These are phyloP conservation scores for Heliangelus exortis DNA, from an alignment of 2,797 vertebrate species.

Conservation along the genomic window DNA sequence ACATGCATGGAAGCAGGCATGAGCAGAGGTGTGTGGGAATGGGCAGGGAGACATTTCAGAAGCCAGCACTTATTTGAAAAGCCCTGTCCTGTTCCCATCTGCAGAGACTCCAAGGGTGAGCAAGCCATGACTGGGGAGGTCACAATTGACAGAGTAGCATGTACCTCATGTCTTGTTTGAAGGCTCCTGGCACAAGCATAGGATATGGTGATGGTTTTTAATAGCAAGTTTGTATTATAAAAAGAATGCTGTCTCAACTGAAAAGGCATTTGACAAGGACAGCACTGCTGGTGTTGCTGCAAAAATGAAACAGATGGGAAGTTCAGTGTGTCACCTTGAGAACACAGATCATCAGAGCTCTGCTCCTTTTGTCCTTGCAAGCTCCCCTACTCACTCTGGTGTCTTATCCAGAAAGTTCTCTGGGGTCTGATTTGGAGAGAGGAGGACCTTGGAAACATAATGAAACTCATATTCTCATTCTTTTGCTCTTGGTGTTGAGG, in stretches of 20 bases:
- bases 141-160: not conserved
- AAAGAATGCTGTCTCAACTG: constrained; percentile 22
- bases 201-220: constrained; percentile 27
- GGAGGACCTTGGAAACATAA: not conserved
- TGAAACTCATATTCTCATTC: not conserved
- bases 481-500: not conserved
- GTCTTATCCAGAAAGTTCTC: not conserved
- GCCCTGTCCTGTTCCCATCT: not conserved
- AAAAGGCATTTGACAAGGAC: constrained; percentile 60
- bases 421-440: not conserved
- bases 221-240: constrained; percentile 27
- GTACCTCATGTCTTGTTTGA: constrained; percentile 22
- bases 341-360: not conserved
- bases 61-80: not conserved
- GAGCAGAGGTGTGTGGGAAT: not conserved
- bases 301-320: constrained; percentile 53
- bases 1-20: not conserved
- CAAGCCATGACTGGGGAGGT: not conserved
- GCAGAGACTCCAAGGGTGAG: not conserved
- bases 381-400: not conserved
- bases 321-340: constrained; percentile 65
- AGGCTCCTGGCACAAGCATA: constrained; percentile 26
- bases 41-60: not conserved
- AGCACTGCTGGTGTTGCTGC: not conserved
- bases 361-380: constrained; percentile 1